Evolutionary conservation across 2,113 vertebrate species (phyloP).

Genomic region (Hystrix cristata): DNA sequence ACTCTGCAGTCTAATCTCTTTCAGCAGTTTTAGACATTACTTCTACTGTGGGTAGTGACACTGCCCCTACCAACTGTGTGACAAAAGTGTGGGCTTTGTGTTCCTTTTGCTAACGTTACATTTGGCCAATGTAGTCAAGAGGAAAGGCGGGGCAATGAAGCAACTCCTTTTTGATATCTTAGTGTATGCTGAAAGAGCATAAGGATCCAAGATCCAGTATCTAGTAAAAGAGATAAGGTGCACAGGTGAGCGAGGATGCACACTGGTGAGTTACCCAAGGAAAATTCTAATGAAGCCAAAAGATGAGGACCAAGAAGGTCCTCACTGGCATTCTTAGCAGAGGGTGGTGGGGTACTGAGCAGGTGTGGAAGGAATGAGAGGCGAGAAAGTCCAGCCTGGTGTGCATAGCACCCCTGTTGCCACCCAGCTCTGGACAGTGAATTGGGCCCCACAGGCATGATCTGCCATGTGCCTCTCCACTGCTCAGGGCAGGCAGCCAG

Average conservation of each 20-base stretch:
- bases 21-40: neutral
- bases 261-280: neutral
- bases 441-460: neutral
- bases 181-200: neutral
- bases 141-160: neutral
- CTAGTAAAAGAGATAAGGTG: neutral
- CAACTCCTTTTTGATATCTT: neutral
- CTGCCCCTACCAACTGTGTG: neutral
- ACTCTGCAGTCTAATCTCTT: neutral
- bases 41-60: neutral
- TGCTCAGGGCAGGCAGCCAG: no score
- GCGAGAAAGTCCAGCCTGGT: neutral
- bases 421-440: neutral
- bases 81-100: neutral
- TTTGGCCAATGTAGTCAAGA: neutral
- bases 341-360: neutral
- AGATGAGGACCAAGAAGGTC: neutral
- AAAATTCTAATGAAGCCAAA: neutral
- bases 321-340: neutral
- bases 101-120: neutral
- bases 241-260: neutral
- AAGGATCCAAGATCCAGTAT: neutral
- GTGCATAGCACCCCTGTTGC: neutral
- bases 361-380: neutral
- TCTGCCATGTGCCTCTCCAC: neutral